Evolutionary conservation across 2,797 vertebrate species (phyloP).

Genomic region (Spatula clypeata): DNA sequence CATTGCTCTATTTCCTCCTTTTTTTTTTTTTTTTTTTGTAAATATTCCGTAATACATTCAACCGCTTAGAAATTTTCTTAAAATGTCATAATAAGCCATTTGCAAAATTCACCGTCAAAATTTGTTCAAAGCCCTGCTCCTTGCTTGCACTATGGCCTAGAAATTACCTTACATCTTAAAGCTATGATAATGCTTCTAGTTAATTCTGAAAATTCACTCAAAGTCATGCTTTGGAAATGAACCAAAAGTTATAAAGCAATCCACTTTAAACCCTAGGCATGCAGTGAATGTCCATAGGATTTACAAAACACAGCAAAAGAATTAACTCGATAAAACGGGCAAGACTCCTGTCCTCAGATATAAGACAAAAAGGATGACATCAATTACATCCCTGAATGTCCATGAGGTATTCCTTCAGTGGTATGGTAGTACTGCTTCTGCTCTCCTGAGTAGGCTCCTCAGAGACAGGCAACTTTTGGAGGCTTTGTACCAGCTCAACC

Average conservation of each 20-base stretch:
- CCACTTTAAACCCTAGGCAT: background rate
- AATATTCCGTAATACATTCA: constrained; percentile 44
- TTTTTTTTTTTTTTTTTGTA: background rate
- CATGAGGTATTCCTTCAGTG: constrained; percentile 63
- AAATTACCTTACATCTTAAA: constrained; percentile 1
- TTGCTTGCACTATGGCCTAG: background rate
- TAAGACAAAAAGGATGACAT: background rate
- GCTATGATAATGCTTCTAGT: background rate
- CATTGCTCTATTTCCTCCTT: background rate
- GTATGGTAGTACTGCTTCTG: constrained; percentile 15
- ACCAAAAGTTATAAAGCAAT: background rate
- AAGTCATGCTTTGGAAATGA: constrained; percentile 10
- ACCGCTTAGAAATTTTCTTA: constrained; percentile 44
- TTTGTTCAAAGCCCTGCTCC: constrained; percentile 47
- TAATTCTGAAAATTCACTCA: constrained; percentile 4
- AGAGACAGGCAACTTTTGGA: background rate
- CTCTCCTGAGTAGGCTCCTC: background rate
- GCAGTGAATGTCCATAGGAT: background rate
- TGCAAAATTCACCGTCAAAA: constrained; percentile 66
- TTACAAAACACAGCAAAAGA: background rate
- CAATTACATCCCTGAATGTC: constrained; percentile 58
- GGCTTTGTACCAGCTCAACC: background rate
- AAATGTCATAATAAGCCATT: constrained; percentile 41
- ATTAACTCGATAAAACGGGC: background rate
- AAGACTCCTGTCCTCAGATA: background rate